Percentiles rank a stretch among this genome's conserved stretches.
Evolutionary conservation across 2,113 vertebrate genomes (phyloP).

Genomic region (Octodon degus): DNA sequence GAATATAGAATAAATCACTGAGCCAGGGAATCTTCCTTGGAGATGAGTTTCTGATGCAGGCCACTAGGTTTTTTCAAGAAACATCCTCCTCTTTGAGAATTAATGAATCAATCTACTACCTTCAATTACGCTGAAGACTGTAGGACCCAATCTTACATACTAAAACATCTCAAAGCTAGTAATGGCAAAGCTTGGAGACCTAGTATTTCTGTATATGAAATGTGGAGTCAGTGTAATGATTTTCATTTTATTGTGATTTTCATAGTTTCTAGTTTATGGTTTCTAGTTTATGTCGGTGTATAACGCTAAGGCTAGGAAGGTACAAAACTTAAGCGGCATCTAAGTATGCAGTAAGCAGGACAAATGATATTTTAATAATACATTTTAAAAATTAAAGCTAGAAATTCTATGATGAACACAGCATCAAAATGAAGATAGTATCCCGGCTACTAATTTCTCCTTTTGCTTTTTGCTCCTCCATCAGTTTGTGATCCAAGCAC

Average conservation of each 20-base stretch:
- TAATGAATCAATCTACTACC: background rate
- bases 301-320: background rate
- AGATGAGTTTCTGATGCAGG: background rate
- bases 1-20: background rate
- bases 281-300: background rate
- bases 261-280: background rate
- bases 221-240: background rate
- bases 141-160: background rate
- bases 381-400: background rate
- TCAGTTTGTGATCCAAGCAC: background rate
- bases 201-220: background rate
- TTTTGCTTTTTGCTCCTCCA: background rate
- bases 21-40: background rate
- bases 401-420: background rate
- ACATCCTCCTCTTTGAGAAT: background rate
- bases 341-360: background rate
- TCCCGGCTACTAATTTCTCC: background rate
- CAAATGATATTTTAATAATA: slow-evolving; percentile 1
- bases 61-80: background rate
- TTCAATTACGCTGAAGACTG: background rate
- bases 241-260: background rate
- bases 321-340: background rate
- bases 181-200: background rate
- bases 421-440: slow-evolving; percentile 15
- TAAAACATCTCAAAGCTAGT: background rate